Percentiles rank a stretch among this genome's conserved stretches.
These are phyloP conservation scores for Pogonomyrmex barbatus DNA, from an alignment of 1,140 invertebrate genomes.

Conservation along the genomic window DNA sequence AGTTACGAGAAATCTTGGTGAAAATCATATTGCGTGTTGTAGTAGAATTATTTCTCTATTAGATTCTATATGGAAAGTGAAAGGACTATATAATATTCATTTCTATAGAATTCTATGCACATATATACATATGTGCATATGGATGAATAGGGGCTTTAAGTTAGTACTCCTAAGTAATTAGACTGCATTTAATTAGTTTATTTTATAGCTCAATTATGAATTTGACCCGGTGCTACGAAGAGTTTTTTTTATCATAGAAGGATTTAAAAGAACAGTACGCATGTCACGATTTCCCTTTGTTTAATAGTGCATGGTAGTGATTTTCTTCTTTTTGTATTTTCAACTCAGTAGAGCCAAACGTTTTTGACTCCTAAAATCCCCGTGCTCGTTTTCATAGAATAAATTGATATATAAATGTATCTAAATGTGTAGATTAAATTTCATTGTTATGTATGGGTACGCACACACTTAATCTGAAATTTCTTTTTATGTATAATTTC, in stretches of 20 bases:
- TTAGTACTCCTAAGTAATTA: conserved; percentile 40
- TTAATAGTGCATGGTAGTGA: conserved; percentile 53
- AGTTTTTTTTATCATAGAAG: conserved; percentile 43
- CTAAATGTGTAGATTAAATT: conserved; percentile 38
- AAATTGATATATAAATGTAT: conserved; percentile 4
- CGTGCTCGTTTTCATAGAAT: conserved; percentile 18
- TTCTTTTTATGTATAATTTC: background rate
- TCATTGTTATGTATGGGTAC: conserved; percentile 7
- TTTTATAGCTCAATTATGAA: conserved; percentile 42
- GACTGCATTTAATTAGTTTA: conserved; percentile 67
- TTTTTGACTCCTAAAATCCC: conserved; percentile 13
- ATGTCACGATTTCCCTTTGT: conserved; percentile 22
- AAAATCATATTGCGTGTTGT: background rate
- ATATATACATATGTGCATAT: background rate
- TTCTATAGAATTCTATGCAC: conserved; percentile 8
- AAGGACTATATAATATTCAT: background rate
- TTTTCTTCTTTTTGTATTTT: conserved; percentile 38
- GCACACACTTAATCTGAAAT: conserved; percentile 7
- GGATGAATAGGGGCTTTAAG: conserved; percentile 10
- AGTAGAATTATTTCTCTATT: conserved; percentile 9
- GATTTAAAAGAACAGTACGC: conserved; percentile 8
- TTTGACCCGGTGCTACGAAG: conserved; percentile 56
- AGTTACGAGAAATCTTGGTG: conserved; percentile 4
- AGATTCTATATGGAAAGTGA: background rate
- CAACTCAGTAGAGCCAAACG: background rate